Conservation (phyloP, 2,113 vertebrate genomes). For the Anoplopoma fimbria region DNA sequence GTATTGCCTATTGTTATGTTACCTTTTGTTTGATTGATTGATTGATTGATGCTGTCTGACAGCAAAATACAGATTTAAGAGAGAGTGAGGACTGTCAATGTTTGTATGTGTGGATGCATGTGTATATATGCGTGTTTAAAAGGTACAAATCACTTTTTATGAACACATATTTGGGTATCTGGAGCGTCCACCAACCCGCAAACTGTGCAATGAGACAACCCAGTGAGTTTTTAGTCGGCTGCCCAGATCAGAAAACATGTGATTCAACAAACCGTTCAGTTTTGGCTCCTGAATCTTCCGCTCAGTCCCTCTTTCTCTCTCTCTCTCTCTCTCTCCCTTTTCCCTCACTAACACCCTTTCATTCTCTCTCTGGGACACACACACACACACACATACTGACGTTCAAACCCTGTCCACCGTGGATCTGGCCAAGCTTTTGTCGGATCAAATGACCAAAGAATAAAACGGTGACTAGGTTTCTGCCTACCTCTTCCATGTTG, state of each 20-base stretch:
- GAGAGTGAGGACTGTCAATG: background rate
- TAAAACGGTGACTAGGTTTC: constrained; percentile 70
- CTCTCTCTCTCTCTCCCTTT: background rate
- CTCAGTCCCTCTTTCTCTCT: constrained; percentile 11
- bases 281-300: constrained; percentile 20
- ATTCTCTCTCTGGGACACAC: constrained; percentile 2
- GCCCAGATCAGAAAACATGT: background rate
- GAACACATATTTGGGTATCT: background rate
- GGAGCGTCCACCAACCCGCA: background rate
- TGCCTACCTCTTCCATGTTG: constrained; percentile 67
- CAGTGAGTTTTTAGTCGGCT: background rate
- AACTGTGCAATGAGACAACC: background rate
- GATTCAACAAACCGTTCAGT: background rate
- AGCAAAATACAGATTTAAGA: constrained; percentile 17
- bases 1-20: constrained; percentile 35
- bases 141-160: background rate
- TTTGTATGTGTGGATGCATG: background rate
- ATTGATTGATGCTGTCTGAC: constrained; percentile 49
- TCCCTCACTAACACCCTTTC: background rate
- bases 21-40: constrained; percentile 39
- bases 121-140: background rate
- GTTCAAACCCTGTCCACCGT: constrained; percentile 20
- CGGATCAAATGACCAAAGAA: constrained; percentile 75
- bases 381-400: constrained; percentile 20
- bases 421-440: constrained; percentile 55